phyloP scores from a whole-genome alignment of 2,797 vertebrate species.

The Delichon dasypus region DNA sequence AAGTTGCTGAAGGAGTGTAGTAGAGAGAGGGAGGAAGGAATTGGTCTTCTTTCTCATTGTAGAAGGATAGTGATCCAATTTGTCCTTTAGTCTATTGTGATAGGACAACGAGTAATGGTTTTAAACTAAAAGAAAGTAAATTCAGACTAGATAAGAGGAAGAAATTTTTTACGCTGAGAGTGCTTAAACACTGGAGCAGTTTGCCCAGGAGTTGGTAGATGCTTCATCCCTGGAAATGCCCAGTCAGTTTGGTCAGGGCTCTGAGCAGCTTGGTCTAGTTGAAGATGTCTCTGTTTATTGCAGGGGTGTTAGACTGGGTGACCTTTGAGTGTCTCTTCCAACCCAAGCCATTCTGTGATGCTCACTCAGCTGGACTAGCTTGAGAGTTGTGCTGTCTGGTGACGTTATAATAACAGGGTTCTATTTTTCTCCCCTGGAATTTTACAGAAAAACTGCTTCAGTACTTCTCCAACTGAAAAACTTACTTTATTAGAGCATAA shows the following conservation, averaged over 20 bases:
- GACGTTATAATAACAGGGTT: not conserved
- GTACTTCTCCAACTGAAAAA: not conserved
- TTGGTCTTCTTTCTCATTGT: accelerated
- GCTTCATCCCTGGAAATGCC: not conserved
- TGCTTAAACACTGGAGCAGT: not conserved
- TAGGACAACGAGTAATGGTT: not conserved
- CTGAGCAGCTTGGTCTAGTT: not conserved
- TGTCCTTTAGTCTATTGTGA: not conserved
- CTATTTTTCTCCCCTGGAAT: not conserved
- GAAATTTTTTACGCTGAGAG: not conserved
- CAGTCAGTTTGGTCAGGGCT: not conserved
- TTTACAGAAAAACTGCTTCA: not conserved
- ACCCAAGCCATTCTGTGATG: not conserved
- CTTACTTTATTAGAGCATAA: not conserved
- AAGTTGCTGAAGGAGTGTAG: not conserved
- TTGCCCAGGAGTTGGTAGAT: not conserved
- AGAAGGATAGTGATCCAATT: not conserved
- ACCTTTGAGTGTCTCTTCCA: not conserved
- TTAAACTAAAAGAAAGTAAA: not conserved
- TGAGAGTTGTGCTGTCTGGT: not conserved
- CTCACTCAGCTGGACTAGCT: not conserved
- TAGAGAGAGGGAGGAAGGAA: not conserved
- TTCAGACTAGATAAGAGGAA: not conserved
- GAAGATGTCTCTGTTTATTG: not conserved
- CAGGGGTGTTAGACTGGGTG: not conserved